phyloP scores from a whole-genome alignment of 2,888 invertebrate genomes.

The Clunio marinus region DNA sequence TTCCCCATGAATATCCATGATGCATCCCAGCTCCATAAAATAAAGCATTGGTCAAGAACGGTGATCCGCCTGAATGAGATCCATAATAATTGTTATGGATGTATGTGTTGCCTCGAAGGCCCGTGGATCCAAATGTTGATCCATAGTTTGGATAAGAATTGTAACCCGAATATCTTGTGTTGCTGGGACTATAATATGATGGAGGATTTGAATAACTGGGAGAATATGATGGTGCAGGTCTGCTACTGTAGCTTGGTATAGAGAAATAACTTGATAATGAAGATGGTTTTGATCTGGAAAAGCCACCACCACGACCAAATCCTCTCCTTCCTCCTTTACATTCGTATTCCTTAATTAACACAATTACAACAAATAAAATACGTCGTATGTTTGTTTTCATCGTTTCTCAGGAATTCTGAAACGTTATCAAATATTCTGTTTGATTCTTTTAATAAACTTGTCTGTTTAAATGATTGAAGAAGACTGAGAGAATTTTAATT shows the following conservation, averaged over 20 bases:
- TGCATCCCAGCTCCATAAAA: constrained; percentile 32
- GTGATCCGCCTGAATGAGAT: constrained; percentile 7
- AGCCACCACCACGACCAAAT: no score
- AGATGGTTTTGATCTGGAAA: not conserved
- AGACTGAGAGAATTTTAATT: no score
- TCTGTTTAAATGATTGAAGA: no score
- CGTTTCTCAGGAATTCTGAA: no score
- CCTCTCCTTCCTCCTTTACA: no score
- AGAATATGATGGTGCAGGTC: constrained; percentile 1
- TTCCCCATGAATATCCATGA: constrained; percentile 21
- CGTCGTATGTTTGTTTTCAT: not conserved
- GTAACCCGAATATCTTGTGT: not conserved
- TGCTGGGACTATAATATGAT: not conserved
- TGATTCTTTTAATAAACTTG: no score
- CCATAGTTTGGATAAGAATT: not conserved
- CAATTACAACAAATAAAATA: not conserved
- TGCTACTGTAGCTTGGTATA: not conserved
- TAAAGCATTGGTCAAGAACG: constrained; percentile 22
- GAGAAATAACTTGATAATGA: no score
- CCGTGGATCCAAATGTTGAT: not conserved
- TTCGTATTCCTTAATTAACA: no score
- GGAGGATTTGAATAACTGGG: not conserved
- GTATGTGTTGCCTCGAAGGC: not conserved
- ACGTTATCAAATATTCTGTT: no score
- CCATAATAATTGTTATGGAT: constrained; percentile 33